A percentile compares a stretch with the other conserved stretches of the same genome.
phyloP scores from a whole-genome alignment of 2,888 invertebrate species.

The Phaedon cochleariae region DNA sequence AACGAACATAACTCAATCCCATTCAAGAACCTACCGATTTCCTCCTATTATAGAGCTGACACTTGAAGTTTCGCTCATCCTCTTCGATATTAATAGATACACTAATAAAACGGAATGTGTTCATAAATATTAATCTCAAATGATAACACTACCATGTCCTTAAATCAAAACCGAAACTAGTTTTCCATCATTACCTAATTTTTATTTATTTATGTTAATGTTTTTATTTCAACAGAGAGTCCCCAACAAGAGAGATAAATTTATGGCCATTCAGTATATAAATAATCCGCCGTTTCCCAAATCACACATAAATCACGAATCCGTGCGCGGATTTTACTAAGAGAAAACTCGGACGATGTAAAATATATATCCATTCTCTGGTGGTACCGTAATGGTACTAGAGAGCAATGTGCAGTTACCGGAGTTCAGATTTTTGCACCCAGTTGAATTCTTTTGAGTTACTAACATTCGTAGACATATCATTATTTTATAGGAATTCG shows the following conservation, averaged over 20 bases:
- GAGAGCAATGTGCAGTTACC: constrained; percentile 9
- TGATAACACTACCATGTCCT: no score
- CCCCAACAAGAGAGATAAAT: constrained; percentile 15
- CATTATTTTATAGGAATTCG: no score
- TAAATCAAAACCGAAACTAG: constrained; percentile 22
- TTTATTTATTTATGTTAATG: constrained; percentile 30
- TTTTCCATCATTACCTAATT: constrained; percentile 16
- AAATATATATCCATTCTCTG: constrained; percentile 24
- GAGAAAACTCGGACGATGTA: constrained; percentile 36
- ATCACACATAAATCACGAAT: constrained; percentile 41
- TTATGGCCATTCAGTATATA: constrained; percentile 26
- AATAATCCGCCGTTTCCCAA: constrained; percentile 34
- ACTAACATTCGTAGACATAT: neutral
- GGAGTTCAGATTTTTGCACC: neutral
- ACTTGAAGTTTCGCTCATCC: no score
- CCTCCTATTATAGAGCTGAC: no score
- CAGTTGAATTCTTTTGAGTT: neutral
- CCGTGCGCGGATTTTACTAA: constrained; percentile 40
- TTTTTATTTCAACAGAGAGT: constrained; percentile 25
- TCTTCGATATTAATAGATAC: no score
- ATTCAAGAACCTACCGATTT: no score
- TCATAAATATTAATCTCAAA: no score
- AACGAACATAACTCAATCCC: no score
- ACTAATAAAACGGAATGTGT: no score
- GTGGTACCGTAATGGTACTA: constrained; percentile 19